These are phyloP conservation scores for Amphiprion ocellaris DNA, from an alignment of 2,113 vertebrate species.

Conservation along the genomic window DNA sequence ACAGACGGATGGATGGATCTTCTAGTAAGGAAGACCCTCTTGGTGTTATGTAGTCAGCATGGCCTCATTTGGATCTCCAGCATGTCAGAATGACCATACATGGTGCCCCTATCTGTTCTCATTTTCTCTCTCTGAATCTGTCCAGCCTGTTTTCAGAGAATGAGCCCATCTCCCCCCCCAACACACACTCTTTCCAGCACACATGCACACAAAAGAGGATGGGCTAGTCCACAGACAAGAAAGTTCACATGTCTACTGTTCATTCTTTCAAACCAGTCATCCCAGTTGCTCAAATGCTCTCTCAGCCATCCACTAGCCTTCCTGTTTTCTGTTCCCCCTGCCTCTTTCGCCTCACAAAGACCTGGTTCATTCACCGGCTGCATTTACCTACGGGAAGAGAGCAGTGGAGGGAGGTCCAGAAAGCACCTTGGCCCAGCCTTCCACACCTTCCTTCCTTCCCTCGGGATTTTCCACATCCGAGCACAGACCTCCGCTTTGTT, in stretches of 20 bases:
- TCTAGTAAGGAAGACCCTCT: not conserved
- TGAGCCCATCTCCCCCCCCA: conserved; percentile 5
- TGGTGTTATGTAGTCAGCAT: conserved; percentile 47
- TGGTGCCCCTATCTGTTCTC: conserved; percentile 56
- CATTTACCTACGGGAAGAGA: conserved; percentile 46
- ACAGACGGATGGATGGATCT: conserved; percentile 9
- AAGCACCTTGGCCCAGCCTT: conserved; percentile 48
- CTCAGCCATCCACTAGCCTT: conserved; percentile 18
- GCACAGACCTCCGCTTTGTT: conserved; percentile 59
- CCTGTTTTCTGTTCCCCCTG: conserved; percentile 10
- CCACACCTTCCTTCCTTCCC: conserved; percentile 53
- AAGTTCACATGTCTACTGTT: conserved; percentile 44
- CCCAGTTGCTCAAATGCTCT: conserved; percentile 21
- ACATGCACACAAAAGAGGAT: conserved; percentile 57
- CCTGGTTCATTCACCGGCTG: conserved; percentile 37
- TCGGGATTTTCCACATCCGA: conserved; percentile 58
- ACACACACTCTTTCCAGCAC: conserved; percentile 36
- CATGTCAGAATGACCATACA: conserved; percentile 74
- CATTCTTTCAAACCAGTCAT: conserved; percentile 13
- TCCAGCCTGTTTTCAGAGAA: conserved; percentile 50
- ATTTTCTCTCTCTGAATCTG: conserved; percentile 38
- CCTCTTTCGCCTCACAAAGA: conserved; percentile 30
- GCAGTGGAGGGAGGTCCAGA: conserved; percentile 54
- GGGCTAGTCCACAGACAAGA: conserved; percentile 56
- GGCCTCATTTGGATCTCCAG: conserved; percentile 65